A percentile compares a stretch with the other conserved stretches of the same genome.
These are phyloP conservation scores for Heliconius charithonia DNA, from an alignment of 2,888 invertebrate genomes.

Conservation along the genomic window DNA sequence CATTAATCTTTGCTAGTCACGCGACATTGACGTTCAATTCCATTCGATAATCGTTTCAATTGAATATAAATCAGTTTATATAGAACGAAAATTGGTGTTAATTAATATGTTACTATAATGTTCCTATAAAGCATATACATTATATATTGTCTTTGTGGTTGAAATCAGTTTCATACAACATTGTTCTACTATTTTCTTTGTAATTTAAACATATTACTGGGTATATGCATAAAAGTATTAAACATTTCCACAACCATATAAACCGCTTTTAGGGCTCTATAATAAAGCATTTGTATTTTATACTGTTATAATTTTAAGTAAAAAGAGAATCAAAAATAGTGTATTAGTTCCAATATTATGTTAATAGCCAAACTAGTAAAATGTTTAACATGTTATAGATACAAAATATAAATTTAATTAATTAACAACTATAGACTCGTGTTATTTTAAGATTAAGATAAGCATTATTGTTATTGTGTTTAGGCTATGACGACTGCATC, in stretches of 20 bases:
- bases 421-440: slow-evolving; percentile 18
- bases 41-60: slow-evolving; percentile 24
- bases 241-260: not conserved
- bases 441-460: slow-evolving; percentile 29
- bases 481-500: slow-evolving; percentile 59
- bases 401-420: slow-evolving; percentile 3
- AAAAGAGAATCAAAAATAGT: not conserved
- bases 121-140: slow-evolving; percentile 10
- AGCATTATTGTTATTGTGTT: slow-evolving; percentile 43
- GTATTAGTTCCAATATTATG: not conserved
- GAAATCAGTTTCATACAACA: not conserved
- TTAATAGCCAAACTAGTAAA: slow-evolving; percentile 5
- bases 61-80: slow-evolving; percentile 19
- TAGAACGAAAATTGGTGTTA: slow-evolving; percentile 26
- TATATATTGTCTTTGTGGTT: not conserved
- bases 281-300: not conserved
- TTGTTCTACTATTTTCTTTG: not conserved
- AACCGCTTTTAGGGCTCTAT: not conserved
- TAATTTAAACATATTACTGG: not conserved
- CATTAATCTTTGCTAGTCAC: slow-evolving; percentile 12
- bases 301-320: not conserved
- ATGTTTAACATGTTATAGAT: not conserved
- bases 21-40: slow-evolving; percentile 27
- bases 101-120: slow-evolving; percentile 11
- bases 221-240: not conserved